Conservation (phyloP, 53 echinoderm and acorn worm species). For the Echinarachnius parma region DNA sequence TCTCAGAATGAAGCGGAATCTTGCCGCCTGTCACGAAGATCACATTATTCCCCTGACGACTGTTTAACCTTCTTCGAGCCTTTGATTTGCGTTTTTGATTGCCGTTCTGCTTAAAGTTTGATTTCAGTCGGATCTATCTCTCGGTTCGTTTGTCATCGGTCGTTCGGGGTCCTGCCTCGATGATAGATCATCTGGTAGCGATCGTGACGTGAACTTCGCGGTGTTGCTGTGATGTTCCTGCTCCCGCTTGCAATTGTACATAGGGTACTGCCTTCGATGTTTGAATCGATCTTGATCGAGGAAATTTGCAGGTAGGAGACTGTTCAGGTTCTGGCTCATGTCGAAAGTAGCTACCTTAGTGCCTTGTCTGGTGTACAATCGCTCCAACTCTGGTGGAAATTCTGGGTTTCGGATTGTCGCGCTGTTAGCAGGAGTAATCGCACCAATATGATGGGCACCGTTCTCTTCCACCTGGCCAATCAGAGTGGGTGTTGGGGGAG, state of each 20-base stretch:
- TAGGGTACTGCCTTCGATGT: conserved; percentile 70
- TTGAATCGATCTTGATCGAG: conserved; percentile 50
- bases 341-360: conserved; percentile 58
- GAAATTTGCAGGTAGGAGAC: conserved; percentile 63
- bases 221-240: conserved; percentile 11
- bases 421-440: conserved; percentile 29
- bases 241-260: conserved; percentile 69
- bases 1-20: neutral
- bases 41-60: conserved; percentile 20
- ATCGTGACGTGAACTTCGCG: neutral
- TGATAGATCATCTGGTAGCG: conserved; percentile 3
- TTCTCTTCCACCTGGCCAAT: conserved; percentile 6
- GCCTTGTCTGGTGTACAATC: conserved; percentile 55
- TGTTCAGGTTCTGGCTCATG: conserved; percentile 36
- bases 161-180: neutral
- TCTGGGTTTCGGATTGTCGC: conserved; percentile 15
- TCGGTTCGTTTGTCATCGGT: conserved; percentile 33
- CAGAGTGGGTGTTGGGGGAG: neutral
- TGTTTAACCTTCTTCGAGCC: conserved; percentile 8
- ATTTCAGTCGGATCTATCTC: conserved; percentile 3
- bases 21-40: conserved; percentile 18
- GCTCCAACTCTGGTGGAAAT: conserved; percentile 64
- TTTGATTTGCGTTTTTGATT: conserved; percentile 16
- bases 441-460: no score
- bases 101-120: neutral